Evolutionary conservation across 2,797 vertebrate species (phyloP).

Genomic region (Gadopsis bispinosus): DNA sequence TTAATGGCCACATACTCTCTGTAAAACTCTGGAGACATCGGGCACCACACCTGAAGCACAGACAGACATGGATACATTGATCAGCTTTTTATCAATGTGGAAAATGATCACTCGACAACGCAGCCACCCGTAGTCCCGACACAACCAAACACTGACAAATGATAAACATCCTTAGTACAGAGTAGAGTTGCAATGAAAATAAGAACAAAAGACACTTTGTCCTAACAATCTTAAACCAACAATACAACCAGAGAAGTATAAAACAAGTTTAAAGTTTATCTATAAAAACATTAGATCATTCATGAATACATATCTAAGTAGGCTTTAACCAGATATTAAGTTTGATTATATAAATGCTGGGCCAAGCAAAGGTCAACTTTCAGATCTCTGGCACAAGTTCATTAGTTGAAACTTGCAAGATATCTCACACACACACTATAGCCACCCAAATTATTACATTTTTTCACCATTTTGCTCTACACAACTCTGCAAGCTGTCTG

Average conservation of each 20-base stretch:
- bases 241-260: neutral
- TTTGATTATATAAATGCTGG: neutral
- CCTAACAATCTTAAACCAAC: neutral
- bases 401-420: neutral
- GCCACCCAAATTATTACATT: neutral
- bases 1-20: constrained; percentile 97
- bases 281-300: neutral
- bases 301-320: neutral
- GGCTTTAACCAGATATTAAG: neutral
- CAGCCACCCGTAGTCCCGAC: neutral
- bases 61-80: neutral
- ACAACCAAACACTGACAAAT: neutral
- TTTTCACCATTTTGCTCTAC: neutral
- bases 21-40: constrained; percentile 99
- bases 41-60: constrained; percentile 94
- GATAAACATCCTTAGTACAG: too few species aligned
- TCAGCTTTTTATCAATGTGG: neutral
- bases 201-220: neutral
- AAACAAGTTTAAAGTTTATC: neutral
- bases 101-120: neutral
- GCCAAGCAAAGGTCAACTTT: neutral
- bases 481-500: neutral
- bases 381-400: neutral
- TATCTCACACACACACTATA: neutral
- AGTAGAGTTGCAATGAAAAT: neutral